phyloP scores from a whole-genome alignment of 2,113 vertebrate genomes.

The Herpetotheres cachinnans region DNA sequence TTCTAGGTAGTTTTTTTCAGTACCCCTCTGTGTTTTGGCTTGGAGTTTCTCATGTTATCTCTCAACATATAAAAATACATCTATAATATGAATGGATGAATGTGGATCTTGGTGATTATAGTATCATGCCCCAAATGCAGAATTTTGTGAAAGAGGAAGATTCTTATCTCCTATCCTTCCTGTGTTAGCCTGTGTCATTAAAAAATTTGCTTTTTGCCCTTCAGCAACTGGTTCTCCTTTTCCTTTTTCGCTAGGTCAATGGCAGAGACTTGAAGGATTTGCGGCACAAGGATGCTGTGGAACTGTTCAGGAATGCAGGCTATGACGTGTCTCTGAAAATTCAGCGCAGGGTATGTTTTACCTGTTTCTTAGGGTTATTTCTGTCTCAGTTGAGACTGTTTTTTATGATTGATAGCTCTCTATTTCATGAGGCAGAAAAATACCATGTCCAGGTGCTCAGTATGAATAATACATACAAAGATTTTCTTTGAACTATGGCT shows the following conservation, averaged over 20 bases:
- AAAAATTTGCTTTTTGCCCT: not conserved
- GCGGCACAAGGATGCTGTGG: constrained; percentile 83
- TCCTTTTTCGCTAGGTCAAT: constrained; percentile 81
- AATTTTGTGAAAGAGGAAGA: not conserved
- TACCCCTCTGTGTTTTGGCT: not conserved
- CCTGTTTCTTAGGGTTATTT: not conserved
- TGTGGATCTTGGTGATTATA: not conserved
- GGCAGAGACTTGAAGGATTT: constrained; percentile 80
- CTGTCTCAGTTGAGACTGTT: not conserved
- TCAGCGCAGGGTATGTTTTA: constrained; percentile 82
- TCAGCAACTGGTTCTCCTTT: not conserved
- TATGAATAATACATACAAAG: not conserved
- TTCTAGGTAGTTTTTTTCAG: not conserved
- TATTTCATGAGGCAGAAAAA: not conserved
- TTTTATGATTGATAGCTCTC: not conserved
- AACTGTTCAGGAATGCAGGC: constrained; percentile 88
- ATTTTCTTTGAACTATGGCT: not conserved
- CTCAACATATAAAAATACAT: not conserved
- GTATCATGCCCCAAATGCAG: not conserved
- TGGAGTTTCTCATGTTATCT: not conserved
- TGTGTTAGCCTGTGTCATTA: not conserved
- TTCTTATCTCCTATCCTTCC: not conserved
- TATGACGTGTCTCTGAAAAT: constrained; percentile 83
- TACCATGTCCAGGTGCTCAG: not conserved
- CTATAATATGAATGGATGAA: not conserved